A percentile compares a stretch with the other conserved stretches of the same genome.
Evolutionary conservation across 2,888 invertebrate genomes (phyloP).

Genomic region (Drosophila leonis): DNA sequence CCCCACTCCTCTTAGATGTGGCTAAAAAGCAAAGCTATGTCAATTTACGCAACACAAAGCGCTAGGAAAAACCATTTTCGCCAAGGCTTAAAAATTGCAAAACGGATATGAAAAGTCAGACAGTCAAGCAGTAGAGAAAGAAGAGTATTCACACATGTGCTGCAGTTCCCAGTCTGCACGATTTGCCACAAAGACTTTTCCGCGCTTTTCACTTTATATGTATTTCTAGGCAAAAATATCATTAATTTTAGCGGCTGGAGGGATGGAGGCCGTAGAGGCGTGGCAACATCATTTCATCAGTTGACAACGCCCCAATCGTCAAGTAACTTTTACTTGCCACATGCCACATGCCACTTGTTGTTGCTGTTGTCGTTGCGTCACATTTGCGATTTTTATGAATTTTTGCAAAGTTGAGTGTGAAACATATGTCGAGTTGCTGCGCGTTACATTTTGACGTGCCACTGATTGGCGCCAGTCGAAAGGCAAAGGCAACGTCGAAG

Average conservation of each 20-base stretch:
- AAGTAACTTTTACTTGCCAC: slow-evolving; percentile 63
- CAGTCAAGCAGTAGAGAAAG: not conserved
- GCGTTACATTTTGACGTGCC: slow-evolving; percentile 63
- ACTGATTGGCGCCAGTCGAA: slow-evolving; percentile 65
- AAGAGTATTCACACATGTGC: slow-evolving; percentile 77
- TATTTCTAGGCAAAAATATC: slow-evolving; percentile 70
- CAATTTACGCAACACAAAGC: slow-evolving; percentile 63
- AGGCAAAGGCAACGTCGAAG: slow-evolving; percentile 20
- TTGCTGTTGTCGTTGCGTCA: slow-evolving; percentile 37
- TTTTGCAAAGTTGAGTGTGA: slow-evolving; percentile 65
- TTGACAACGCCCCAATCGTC: slow-evolving; percentile 65
- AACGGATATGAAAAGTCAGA: slow-evolving; percentile 74
- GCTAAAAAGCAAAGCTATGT: slow-evolving; percentile 73
- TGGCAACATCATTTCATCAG: slow-evolving; percentile 44
- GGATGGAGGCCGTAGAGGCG: slow-evolving; percentile 34
- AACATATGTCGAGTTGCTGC: slow-evolving; percentile 68
- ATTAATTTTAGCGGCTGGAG: slow-evolving; percentile 73
- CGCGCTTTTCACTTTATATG: slow-evolving; percentile 40
- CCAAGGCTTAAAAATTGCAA: slow-evolving; percentile 74
- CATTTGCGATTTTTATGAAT: slow-evolving; percentile 74
- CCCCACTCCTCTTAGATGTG: not conserved
- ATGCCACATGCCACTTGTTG: slow-evolving; percentile 29
- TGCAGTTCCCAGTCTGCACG: slow-evolving; percentile 70
- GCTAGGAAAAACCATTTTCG: slow-evolving; percentile 50
- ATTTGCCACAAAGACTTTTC: slow-evolving; percentile 33